Conservation (phyloP, 2,888 invertebrate species). For the Eupithecia centaureata region DNA sequence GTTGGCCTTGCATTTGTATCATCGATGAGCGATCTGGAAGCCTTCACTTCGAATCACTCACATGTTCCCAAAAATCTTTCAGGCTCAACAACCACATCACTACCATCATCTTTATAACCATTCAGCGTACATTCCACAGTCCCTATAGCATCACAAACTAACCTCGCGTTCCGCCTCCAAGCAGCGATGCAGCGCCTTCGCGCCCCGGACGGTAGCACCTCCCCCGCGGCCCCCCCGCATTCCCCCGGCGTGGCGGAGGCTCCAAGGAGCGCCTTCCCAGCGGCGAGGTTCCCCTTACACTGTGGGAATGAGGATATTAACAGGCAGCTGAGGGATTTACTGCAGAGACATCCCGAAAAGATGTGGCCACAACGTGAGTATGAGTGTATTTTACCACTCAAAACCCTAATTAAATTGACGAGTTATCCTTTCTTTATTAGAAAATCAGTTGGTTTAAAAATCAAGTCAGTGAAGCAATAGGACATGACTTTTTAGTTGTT, state of each 20-base stretch:
- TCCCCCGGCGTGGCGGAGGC: conserved; percentile 61
- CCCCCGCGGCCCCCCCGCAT: conserved; percentile 47
- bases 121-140: conserved; percentile 49
- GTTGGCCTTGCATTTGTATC: background rate
- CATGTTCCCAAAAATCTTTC: background rate
- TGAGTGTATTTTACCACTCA: too few relatives aligned
- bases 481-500: too few relatives aligned
- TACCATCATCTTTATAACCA: conserved; percentile 45
- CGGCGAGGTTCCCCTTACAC: conserved; percentile 77
- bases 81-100: background rate
- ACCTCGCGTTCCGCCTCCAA: conserved; percentile 45
- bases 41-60: background rate
- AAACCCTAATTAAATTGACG: background rate
- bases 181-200: conserved; percentile 80
- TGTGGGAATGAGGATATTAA: conserved; percentile 84
- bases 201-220: conserved; percentile 55
- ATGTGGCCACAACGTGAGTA: conserved; percentile 83
- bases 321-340: conserved; percentile 90
- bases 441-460: too few relatives aligned
- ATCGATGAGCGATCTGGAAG: background rate
- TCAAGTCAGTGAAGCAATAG: too few relatives aligned
- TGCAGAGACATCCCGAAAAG: conserved; percentile 89
- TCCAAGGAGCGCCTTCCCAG: conserved; percentile 72
- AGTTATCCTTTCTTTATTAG: too few relatives aligned
- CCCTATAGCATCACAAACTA: conserved; percentile 37